Evolutionary conservation across 2,797 vertebrate genomes (phyloP).

Genomic region (Hapalemur alaotrensis): DNA sequence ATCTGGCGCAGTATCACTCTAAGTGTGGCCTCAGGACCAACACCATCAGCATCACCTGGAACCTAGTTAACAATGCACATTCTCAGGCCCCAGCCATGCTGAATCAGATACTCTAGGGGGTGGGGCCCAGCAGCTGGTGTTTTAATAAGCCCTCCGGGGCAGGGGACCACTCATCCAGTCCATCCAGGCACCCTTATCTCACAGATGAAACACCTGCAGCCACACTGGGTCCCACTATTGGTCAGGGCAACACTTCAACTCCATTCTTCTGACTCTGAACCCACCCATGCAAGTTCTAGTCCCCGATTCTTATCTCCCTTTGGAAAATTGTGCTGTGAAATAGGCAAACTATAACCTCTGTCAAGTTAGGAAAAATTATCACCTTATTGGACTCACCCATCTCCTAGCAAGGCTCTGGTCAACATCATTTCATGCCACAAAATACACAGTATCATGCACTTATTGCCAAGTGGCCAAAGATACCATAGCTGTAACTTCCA

Average conservation of each 20-base stretch:
- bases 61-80: neutral
- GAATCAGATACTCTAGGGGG: neutral
- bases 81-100: neutral
- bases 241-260: neutral
- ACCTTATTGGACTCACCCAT: neutral
- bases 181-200: neutral
- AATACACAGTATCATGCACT: neutral
- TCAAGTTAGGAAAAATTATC: neutral
- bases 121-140: neutral
- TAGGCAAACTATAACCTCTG: neutral
- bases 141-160: neutral
- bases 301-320: neutral
- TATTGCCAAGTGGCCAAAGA: neutral
- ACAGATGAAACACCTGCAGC: neutral
- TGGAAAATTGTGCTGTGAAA: constrained; percentile 7
- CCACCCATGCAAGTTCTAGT: neutral
- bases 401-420: neutral
- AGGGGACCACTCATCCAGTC: neutral
- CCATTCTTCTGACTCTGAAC: neutral
- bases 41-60: neutral
- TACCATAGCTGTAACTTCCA: neutral
- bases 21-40: neutral
- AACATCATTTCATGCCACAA: neutral
- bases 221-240: neutral
- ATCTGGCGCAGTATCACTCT: neutral